Percentiles rank a stretch among this genome's conserved stretches.
phyloP scores from a whole-genome alignment of 1,140 invertebrate species.

The Psilanteris sp. region DNA sequence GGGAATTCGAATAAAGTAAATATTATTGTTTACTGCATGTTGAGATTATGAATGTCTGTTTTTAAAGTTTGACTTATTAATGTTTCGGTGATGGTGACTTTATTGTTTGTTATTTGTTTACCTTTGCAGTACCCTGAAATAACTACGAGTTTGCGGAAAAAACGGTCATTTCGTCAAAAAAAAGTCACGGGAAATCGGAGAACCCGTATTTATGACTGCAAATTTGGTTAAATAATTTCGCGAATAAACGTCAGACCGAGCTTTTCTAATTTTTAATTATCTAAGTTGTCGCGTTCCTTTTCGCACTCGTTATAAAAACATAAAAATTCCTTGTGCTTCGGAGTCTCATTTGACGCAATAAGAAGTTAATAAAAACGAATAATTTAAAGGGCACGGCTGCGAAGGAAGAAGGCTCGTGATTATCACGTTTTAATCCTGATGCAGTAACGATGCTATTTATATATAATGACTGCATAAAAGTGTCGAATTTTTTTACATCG shows the following conservation, averaged over 20 bases:
- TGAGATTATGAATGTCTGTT: no score
- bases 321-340: constrained; percentile 13
- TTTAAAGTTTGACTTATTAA: no score
- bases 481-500: constrained; percentile 21
- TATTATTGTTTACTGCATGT: no score
- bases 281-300: not conserved
- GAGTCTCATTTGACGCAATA: constrained; percentile 1
- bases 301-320: constrained; percentile 8
- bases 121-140: no score
- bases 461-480: constrained; percentile 35
- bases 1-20: no score
- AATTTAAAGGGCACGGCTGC: constrained; percentile 11
- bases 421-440: constrained; percentile 32
- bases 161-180: no score
- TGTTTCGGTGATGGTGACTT: no score
- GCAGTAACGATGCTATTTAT: constrained; percentile 30
- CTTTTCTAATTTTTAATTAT: not conserved
- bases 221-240: no score
- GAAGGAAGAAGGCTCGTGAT: constrained; percentile 7
- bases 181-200: no score
- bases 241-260: not conserved
- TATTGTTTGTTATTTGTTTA: no score
- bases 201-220: no score
- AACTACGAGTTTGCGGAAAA: no score
- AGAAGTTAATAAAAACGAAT: constrained; percentile 29